Conservation (phyloP, 2,797 vertebrate genomes). For the Pseudomugil gertrudae region DNA sequence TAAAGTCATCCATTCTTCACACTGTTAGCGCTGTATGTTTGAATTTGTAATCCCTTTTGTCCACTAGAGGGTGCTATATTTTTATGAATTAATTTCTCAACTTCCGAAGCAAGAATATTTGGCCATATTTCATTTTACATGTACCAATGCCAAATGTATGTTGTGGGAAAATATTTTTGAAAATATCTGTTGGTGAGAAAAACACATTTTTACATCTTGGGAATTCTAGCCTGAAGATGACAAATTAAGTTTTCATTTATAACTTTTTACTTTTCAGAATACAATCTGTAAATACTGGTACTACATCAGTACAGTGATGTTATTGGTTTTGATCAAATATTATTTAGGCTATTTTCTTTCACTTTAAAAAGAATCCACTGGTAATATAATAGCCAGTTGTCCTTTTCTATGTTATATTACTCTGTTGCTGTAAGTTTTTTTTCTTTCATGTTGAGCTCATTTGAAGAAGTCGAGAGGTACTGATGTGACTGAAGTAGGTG, state of each 20-base stretch:
- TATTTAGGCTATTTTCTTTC: not conserved
- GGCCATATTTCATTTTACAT: too few relatives aligned
- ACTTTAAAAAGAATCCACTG: not conserved
- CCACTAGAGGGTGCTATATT: conserved; percentile 26
- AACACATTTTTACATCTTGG: too few relatives aligned
- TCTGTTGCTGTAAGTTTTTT: not conserved
- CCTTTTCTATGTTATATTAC: not conserved
- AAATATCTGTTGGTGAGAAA: too few relatives aligned
- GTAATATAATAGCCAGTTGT: not conserved
- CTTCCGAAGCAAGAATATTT: too few relatives aligned
- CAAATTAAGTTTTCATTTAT: too few relatives aligned
- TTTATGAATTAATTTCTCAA: not conserved
- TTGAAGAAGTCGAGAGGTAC: conserved; percentile 1
- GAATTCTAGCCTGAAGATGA: too few relatives aligned
- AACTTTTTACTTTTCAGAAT: too few relatives aligned
- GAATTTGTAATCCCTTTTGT: not conserved
- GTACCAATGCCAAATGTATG: too few relatives aligned
- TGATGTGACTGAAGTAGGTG: conserved; percentile 16
- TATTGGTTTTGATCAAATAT: too few relatives aligned
- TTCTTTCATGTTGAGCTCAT: not conserved
- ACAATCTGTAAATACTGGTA: too few relatives aligned
- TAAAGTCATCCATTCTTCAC: conserved; percentile 81
- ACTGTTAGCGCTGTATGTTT: conserved; percentile 34
- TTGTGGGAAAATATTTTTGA: too few relatives aligned
- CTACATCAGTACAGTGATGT: not conserved